phyloP scores from a whole-genome alignment of 92 coral and sea anemone genomes.

The Porites cylindrica region DNA sequence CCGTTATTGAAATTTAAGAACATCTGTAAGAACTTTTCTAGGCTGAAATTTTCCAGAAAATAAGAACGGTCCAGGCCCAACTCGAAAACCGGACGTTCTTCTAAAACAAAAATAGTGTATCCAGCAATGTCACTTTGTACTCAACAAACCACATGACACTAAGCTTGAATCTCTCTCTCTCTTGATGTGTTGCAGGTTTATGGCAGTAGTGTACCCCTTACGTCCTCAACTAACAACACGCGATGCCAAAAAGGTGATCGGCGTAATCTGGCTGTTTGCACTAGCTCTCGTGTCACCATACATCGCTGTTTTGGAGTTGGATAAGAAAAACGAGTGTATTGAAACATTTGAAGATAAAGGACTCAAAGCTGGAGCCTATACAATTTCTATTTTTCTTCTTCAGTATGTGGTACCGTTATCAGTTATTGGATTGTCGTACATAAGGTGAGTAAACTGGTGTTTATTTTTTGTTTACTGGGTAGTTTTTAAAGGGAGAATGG shows the following conservation, averaged over 20 bases:
- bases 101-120: too few species aligned
- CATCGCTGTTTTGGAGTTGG: conserved; percentile 82
- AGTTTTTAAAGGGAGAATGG: too few species aligned
- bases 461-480: too few species aligned
- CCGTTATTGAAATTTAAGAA: too few species aligned
- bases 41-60: too few species aligned
- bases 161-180: background rate
- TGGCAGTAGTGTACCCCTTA: conserved; percentile 95
- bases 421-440: conserved; percentile 86
- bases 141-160: background rate
- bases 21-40: too few species aligned
- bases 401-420: conserved; percentile 92
- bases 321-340: conserved; percentile 44
- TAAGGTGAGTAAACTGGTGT: conserved; percentile 68
- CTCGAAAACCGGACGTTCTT: too few species aligned
- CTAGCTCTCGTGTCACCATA: conserved; percentile 92
- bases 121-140: background rate
- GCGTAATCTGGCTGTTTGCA: conserved; percentile 85
- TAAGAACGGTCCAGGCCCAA: too few species aligned
- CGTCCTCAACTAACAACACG: conserved; percentile 86
- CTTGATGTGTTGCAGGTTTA: conserved; percentile 62
- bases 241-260: conserved; percentile 93
- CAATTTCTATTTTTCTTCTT: conserved; percentile 85
- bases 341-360: conserved; percentile 87
- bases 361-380: conserved; percentile 85